phyloP scores from a whole-genome alignment of 1,140 invertebrate genomes.

The Ips nitidus region DNA sequence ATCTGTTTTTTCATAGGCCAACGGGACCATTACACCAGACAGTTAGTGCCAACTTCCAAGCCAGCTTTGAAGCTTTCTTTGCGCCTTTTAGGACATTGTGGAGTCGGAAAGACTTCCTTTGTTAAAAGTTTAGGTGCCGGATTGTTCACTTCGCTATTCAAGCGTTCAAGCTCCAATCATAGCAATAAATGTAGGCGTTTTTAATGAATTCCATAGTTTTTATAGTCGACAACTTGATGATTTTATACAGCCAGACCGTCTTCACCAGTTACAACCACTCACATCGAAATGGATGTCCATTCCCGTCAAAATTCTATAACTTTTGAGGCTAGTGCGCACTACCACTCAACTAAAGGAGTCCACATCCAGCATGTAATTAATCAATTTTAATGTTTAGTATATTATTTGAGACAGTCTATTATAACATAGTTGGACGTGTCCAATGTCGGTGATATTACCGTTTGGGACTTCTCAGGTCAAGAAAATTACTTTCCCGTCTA shows the following conservation, averaged over 20 bases:
- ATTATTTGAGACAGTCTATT: constrained; percentile 19
- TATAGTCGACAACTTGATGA: background rate
- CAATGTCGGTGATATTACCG: constrained; percentile 64
- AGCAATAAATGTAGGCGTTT: constrained; percentile 52
- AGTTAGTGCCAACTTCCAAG: constrained; percentile 66
- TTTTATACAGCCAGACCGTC: constrained; percentile 50
- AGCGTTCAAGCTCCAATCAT: constrained; percentile 56
- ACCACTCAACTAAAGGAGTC: constrained; percentile 69
- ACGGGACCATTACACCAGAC: constrained; percentile 68
- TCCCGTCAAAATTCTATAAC: constrained; percentile 63
- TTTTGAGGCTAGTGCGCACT: constrained; percentile 59
- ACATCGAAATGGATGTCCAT: constrained; percentile 65
- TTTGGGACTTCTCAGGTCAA: constrained; percentile 85
- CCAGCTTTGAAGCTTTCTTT: constrained; percentile 71
- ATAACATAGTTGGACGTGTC: constrained; percentile 57
- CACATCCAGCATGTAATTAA: constrained; percentile 62
- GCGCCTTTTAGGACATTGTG: constrained; percentile 76
- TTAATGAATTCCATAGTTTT: constrained; percentile 20
- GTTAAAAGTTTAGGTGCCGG: constrained; percentile 72
- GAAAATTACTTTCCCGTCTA: constrained; percentile 78
- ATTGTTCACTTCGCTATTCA: constrained; percentile 66
- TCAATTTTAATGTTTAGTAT: background rate
- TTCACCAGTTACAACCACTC: constrained; percentile 50
- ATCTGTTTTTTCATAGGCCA: constrained; percentile 37
- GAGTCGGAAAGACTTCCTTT: constrained; percentile 75